Evolutionary conservation across 2,113 vertebrate species (phyloP).

Genomic region (Symphodus melops): DNA sequence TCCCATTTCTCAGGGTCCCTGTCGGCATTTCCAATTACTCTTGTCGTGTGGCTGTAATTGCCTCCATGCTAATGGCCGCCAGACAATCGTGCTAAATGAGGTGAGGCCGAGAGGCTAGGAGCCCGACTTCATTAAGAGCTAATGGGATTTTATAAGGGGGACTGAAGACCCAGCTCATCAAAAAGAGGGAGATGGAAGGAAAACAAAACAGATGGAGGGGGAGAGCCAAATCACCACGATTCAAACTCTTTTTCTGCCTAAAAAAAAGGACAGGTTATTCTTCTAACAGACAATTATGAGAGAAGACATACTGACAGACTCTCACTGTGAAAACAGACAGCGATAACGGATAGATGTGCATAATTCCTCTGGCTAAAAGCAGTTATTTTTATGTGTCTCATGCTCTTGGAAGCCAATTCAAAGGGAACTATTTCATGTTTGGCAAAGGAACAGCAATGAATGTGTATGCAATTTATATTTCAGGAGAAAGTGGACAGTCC

Average conservation of each 20-base stretch:
- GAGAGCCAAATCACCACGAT: slow-evolving; percentile 75
- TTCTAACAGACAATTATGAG: slow-evolving; percentile 54
- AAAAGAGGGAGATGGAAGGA: slow-evolving; percentile 85
- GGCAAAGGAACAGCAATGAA: slow-evolving; percentile 40
- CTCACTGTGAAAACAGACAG: slow-evolving; percentile 13
- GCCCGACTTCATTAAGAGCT: slow-evolving; percentile 99
- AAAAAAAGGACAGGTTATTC: slow-evolving; percentile 60
- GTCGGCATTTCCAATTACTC: slow-evolving; percentile 99
- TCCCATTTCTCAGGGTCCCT: slow-evolving; percentile 98
- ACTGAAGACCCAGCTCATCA: slow-evolving; percentile 87
- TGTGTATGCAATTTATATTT: slow-evolving; percentile 58
- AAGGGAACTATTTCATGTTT: slow-evolving; percentile 34
- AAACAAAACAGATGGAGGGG: slow-evolving; percentile 87
- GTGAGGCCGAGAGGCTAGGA: slow-evolving; percentile 98
- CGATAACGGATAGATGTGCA: slow-evolving; percentile 37
- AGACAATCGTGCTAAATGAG: slow-evolving; percentile 99
- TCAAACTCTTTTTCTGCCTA: slow-evolving; percentile 63
- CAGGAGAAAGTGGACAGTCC: slow-evolving; percentile 48
- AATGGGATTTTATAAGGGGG: slow-evolving; percentile 98
- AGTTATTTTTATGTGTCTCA: slow-evolving; percentile 46
- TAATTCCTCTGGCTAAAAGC: slow-evolving; percentile 46
- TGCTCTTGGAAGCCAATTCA: slow-evolving; percentile 37
- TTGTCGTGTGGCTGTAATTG: slow-evolving; percentile 99
- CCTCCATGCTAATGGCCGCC: slow-evolving; percentile 99
- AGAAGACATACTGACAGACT: slow-evolving; percentile 47